phyloP scores from a whole-genome alignment of 2,888 invertebrate species.

The Pilophorus perplexus region DNA sequence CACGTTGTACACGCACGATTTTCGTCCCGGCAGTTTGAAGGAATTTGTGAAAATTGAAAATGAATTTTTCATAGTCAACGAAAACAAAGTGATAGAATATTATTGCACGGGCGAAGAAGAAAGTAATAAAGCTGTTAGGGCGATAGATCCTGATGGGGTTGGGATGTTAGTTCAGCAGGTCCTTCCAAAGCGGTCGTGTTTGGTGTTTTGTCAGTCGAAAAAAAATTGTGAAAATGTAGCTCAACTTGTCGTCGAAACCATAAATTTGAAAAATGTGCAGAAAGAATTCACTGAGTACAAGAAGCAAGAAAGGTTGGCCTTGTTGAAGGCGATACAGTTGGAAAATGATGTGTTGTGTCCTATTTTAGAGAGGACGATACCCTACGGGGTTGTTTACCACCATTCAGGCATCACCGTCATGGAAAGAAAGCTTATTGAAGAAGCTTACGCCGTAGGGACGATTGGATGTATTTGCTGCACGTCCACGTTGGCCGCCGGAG shows the following conservation, averaged over 20 bases:
- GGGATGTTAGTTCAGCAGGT: constrained; percentile 78
- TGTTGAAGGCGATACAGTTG: constrained; percentile 62
- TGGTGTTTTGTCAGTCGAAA: constrained; percentile 91
- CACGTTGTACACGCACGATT: constrained; percentile 76
- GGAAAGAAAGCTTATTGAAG: constrained; percentile 81
- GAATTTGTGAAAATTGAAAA: constrained; percentile 79
- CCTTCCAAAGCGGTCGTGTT: constrained; percentile 72
- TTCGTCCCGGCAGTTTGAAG: constrained; percentile 81
- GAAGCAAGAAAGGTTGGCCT: constrained; percentile 59
- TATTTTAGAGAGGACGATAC: constrained; percentile 65
- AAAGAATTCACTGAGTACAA: constrained; percentile 55
- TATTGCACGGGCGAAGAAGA: neutral
- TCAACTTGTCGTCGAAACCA: constrained; percentile 65
- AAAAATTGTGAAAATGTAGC: constrained; percentile 91
- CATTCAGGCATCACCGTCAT: constrained; percentile 84
- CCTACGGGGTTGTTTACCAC: constrained; percentile 87
- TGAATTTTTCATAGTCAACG: constrained; percentile 52
- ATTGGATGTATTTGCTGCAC: constrained; percentile 89
- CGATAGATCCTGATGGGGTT: constrained; percentile 73
- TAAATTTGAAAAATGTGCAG: constrained; percentile 50
- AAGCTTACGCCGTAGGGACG: constrained; percentile 76
- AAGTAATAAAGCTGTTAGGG: constrained; percentile 13
- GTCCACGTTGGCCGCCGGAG: constrained; percentile 95
- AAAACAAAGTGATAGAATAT: constrained; percentile 28
- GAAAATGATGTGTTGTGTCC: constrained; percentile 69